Conservation (phyloP, 92 coral and sea anemone genomes). For the Actinernus sp. region DNA sequence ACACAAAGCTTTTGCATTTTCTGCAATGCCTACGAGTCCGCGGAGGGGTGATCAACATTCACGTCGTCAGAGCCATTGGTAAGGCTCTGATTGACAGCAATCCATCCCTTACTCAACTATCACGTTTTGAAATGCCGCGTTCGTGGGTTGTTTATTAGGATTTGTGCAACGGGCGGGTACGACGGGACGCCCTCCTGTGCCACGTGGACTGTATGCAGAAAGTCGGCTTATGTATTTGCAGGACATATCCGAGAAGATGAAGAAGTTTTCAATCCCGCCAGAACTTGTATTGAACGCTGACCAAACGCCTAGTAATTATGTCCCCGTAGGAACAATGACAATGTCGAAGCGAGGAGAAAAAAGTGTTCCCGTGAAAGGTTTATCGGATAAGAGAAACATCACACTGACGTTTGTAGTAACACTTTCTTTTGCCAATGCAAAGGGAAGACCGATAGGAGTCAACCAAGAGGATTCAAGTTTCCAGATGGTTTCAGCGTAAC, state of each 20-base stretch:
- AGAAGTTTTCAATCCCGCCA: background rate
- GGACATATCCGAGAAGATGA: slow-evolving; percentile 7
- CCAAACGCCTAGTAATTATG: slow-evolving; percentile 8
- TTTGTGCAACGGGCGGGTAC: slow-evolving; percentile 12
- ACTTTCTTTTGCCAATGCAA: slow-evolving; percentile 10
- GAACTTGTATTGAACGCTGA: slow-evolving; percentile 7
- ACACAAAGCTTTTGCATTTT: slow-evolving; percentile 4
- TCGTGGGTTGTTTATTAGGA: background rate
- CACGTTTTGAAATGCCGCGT: slow-evolving; percentile 5
- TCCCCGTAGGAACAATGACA: slow-evolving; percentile 10
- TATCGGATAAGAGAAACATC: slow-evolving; percentile 12
- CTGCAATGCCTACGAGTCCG: slow-evolving; percentile 8
- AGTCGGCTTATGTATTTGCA: slow-evolving; percentile 5
- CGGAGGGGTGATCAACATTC: slow-evolving; percentile 12
- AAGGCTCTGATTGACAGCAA: slow-evolving; percentile 1
- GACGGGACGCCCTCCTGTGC: slow-evolving; percentile 3
- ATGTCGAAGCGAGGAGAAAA: slow-evolving; percentile 9
- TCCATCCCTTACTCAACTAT: slow-evolving; percentile 10
- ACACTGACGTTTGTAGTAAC: slow-evolving; percentile 11
- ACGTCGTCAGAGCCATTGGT: too few relatives aligned
- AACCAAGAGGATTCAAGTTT: background rate
- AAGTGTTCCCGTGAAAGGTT: slow-evolving; percentile 1
- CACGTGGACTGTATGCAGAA: slow-evolving; percentile 15
- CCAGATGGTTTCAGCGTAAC: slow-evolving; percentile 8
- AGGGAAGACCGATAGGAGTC: slow-evolving; percentile 11